Conservation (phyloP, 2,888 invertebrate genomes). For the Neoitamus cyanurus region DNA sequence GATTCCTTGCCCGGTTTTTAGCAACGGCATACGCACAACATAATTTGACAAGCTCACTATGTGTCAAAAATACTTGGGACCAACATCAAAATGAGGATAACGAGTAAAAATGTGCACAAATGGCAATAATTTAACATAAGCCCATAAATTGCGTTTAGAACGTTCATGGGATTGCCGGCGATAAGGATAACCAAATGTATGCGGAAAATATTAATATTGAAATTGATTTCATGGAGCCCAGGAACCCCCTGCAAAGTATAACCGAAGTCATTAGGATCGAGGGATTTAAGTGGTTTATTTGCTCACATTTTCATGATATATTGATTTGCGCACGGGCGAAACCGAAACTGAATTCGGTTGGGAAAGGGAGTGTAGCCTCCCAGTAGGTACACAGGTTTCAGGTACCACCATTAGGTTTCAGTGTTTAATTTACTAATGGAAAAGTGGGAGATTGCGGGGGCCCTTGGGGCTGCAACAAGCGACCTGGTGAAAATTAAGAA, state of each 20-base stretch:
- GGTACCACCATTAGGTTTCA: background rate
- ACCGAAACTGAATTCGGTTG: background rate
- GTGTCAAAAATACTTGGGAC: background rate
- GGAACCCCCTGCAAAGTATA: background rate
- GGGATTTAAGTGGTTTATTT: conserved; percentile 1
- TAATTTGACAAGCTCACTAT: background rate
- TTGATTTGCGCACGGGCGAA: background rate
- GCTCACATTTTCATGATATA: background rate
- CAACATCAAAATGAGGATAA: background rate
- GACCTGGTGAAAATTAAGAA: background rate
- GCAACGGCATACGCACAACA: background rate
- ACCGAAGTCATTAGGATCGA: background rate
- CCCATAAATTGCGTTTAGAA: background rate
- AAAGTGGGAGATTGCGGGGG: background rate
- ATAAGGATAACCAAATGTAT: background rate
- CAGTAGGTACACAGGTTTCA: background rate
- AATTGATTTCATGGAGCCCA: background rate
- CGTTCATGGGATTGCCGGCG: background rate
- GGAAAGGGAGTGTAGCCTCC: background rate
- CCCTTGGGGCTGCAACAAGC: background rate
- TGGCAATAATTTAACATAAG: background rate
- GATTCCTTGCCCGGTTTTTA: background rate
- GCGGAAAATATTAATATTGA: background rate
- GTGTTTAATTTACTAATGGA: conserved; percentile 1
- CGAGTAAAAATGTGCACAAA: background rate